A percentile compares a stretch with the other conserved stretches of the same genome.
These are phyloP conservation scores for Acanthurus leucopareius DNA, from an alignment of 2,797 vertebrate genomes.

Conservation along the genomic window DNA sequence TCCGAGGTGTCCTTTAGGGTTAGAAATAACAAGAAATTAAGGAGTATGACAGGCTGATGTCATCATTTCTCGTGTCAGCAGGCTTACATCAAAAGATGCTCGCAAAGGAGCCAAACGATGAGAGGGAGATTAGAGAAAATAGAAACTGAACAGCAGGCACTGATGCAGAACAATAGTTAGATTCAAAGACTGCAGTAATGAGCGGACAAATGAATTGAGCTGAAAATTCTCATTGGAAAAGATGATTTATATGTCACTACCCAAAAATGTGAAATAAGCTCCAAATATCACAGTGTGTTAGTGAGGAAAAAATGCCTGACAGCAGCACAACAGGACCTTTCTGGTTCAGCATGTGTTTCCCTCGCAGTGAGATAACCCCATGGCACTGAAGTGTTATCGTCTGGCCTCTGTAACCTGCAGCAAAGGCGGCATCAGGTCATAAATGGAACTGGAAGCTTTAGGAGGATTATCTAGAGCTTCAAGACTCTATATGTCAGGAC, in stretches of 20 bases:
- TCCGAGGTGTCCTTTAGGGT: slow-evolving; percentile 15
- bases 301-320: slow-evolving; percentile 58
- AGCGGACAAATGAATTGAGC: slow-evolving; percentile 52
- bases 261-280: slow-evolving; percentile 43
- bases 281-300: slow-evolving; percentile 40
- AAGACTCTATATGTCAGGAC: slow-evolving; percentile 15
- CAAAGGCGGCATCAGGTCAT: slow-evolving; percentile 48
- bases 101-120: slow-evolving; percentile 45
- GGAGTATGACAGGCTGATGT: slow-evolving; percentile 48
- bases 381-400: slow-evolving; percentile 48
- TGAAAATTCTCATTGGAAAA: slow-evolving; percentile 35
- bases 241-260: slow-evolving; percentile 49
- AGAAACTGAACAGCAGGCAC: slow-evolving; percentile 45
- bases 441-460: slow-evolving; percentile 44
- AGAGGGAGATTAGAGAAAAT: slow-evolving; percentile 45
- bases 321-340: slow-evolving; percentile 63
- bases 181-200: slow-evolving; percentile 53
- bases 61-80: slow-evolving; percentile 58
- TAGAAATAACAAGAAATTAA: slow-evolving; percentile 34
- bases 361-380: slow-evolving; percentile 65
- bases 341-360: slow-evolving; percentile 60
- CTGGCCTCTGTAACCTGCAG: slow-evolving; percentile 62
- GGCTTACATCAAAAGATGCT: slow-evolving; percentile 53
- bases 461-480: slow-evolving; percentile 27
- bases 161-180: slow-evolving; percentile 44